These are phyloP conservation scores for Tylochromis polylepis DNA, from an alignment of 2,113 vertebrate species.

Conservation along the genomic window DNA sequence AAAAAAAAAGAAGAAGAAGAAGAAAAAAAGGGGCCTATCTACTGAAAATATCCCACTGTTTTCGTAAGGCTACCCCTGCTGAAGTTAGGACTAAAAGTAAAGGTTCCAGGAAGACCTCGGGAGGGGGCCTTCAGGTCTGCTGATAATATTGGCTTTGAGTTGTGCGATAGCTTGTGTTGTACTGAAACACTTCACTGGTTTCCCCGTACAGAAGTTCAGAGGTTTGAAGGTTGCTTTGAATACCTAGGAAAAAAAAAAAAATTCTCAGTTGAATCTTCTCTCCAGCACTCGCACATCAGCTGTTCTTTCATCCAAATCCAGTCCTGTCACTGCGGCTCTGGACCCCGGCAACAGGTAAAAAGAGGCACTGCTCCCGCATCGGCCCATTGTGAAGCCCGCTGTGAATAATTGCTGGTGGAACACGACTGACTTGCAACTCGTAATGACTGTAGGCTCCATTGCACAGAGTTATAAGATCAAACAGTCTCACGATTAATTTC, in stretches of 20 bases:
- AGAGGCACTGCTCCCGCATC: slow-evolving; percentile 1
- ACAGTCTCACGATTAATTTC: slow-evolving; percentile 31
- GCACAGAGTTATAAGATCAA: neutral
- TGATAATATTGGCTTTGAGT: slow-evolving; percentile 6
- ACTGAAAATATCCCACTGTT: neutral
- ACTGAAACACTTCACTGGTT: slow-evolving; percentile 1
- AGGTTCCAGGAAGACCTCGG: neutral
- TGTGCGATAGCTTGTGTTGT: neutral
- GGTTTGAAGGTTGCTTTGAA: neutral
- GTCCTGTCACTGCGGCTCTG: slow-evolving; percentile 10
- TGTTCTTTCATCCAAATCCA: slow-evolving; percentile 39
- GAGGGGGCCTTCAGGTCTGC: neutral
- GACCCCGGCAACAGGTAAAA: neutral
- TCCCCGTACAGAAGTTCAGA: neutral
- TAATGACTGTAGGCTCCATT: slow-evolving; percentile 8
- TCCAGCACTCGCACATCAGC: neutral
- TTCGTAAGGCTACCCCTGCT: neutral
- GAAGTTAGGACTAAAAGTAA: neutral
- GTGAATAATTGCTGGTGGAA: neutral
- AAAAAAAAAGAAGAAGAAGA: neutral
- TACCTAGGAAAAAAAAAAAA: neutral
- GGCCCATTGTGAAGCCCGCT: neutral
- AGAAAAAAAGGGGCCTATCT: neutral
- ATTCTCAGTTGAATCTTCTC: neutral
- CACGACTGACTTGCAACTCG: neutral